Evolutionary conservation across 2,888 invertebrate species (phyloP).

Genomic region (Pocota personata): DNA sequence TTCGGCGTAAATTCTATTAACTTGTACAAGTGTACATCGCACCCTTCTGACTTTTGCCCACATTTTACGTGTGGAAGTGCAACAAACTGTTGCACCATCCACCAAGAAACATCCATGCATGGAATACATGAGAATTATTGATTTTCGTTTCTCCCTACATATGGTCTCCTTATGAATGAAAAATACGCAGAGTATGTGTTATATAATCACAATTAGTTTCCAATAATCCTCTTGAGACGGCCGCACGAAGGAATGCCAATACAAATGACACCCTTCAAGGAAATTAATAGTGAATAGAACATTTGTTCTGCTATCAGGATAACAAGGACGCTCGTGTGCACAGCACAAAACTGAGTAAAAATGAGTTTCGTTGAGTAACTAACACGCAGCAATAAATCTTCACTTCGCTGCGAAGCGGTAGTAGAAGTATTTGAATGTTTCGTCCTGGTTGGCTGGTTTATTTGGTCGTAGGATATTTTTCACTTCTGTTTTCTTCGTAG

Average conservation of each 20-base stretch:
- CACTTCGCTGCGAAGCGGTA: not conserved
- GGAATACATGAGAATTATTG: not conserved
- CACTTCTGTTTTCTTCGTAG: not conserved
- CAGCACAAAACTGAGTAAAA: slow-evolving; percentile 30
- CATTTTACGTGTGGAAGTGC: not conserved
- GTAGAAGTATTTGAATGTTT: slow-evolving; percentile 46
- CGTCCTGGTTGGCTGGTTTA: slow-evolving; percentile 23
- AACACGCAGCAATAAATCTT: slow-evolving; percentile 59
- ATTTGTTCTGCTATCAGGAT: slow-evolving; percentile 35
- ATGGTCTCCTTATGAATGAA: not conserved
- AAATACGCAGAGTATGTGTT: slow-evolving; percentile 28
- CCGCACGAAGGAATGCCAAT: slow-evolving; percentile 34
- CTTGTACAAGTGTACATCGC: no score
- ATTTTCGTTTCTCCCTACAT: not conserved
- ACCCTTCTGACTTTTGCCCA: not conserved
- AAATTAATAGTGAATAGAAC: slow-evolving; percentile 59
- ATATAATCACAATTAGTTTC: slow-evolving; percentile 49
- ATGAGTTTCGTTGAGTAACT: slow-evolving; percentile 47
- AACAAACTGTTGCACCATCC: not conserved
- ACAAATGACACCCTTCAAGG: slow-evolving; percentile 58
- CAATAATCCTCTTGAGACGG: slow-evolving; percentile 39
- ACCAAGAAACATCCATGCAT: not conserved
- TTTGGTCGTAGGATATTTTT: slow-evolving; percentile 17
- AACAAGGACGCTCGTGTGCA: slow-evolving; percentile 50
- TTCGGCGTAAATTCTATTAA: no score